Evolutionary conservation across 1,140 invertebrate species (phyloP), one percentile per base, ranked within the genome.

Genomic region (Neodiprion lecontei): DNA sequence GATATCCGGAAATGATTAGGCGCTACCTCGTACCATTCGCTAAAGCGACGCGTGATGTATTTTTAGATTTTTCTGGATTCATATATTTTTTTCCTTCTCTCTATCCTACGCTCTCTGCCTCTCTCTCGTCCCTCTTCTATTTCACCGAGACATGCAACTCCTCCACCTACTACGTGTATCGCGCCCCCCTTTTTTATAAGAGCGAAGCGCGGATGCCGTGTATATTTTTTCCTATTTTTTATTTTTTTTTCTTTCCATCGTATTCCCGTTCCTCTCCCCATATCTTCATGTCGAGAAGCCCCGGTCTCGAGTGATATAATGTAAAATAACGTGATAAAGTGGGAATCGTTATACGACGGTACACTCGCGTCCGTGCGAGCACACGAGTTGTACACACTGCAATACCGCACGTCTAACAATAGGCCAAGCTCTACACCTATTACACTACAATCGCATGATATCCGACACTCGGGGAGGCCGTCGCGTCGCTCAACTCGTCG

Each of bases 241-340:
- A 1, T 14, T 65, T 7, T 65, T 65, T 7, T 65, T 17, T 14
- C 7, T 69, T 28, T 40, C 1, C 12, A 17, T 69, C 28, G 12
- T 17, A 12, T 40, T 69, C 14, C 28, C 8, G 4, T 14, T 69
- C 28, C 68, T 17, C 28, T 28, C 68, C 68, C 28, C 28, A n/a
- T 14, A 65, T 17, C 17, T 17, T 40, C 28, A 40, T 5, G 28
- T 40, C 28, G 28, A 40, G 28, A 40, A 40, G 28, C 28, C 28
- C 28, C 28, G 28, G 28, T 40, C 28, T 40, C 28, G 28, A 40
- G 28, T 40, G 76, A 76, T 78, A 77, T 67, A 76, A 81, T 81
- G 78, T 78, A 73, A 79, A 80, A 79, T 77, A 71, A 72, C 67
- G 68, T 76, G 77, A 78, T 78, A 78, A 80, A 80, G 78, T 76